Evolutionary conservation across 2,797 vertebrate species (phyloP), one percentile per base, ranked within the genome.

Genomic region (Sebastes flavidus): DNA sequence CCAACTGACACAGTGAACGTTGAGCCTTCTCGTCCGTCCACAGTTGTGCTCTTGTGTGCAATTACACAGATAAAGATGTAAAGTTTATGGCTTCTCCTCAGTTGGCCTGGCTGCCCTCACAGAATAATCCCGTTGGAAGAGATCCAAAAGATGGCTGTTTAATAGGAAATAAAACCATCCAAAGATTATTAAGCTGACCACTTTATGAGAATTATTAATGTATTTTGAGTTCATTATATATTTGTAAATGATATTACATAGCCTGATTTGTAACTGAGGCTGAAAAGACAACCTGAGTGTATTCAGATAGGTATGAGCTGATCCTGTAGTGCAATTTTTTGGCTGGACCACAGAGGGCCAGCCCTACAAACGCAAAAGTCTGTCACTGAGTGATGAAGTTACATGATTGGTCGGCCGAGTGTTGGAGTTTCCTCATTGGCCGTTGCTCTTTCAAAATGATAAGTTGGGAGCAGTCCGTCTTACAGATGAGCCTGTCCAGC

Each of bases 41-140:
- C 77, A 84, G 67, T 83, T 58, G 71, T 24, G 77, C 83, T 88
- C 80, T 81, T 88, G 80, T 87, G 80, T 82, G 81, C 90, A 86
- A 70, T 86, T 80, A 81, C 81, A 83, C 70, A 87, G 88, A 95
- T 94, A 94, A 92, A 92, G 87, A 92, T 86, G 75, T 78, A 52
- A 83, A 70, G 79, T 95, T 95, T 95, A 94, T 93, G 81, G 86
- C 85, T 82, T 82, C 74, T 85, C 79, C 74, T 91, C 74, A 87
- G 72, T 71, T 90, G 80, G 80, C 87, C 81, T 65, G 65, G 42
- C 74, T 77, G 78, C 67, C 85, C 72, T 84, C 79, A 77, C 72
- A 72, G 71, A 84, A 68, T 81, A 77, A 90, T 85, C 78, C 38
- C 6, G 24, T 8, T 79, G 87, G 79, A 88, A 16, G 38, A 67